Conservation (phyloP, 1,140 invertebrate species). For the Temnothorax longispinosus region DNA sequence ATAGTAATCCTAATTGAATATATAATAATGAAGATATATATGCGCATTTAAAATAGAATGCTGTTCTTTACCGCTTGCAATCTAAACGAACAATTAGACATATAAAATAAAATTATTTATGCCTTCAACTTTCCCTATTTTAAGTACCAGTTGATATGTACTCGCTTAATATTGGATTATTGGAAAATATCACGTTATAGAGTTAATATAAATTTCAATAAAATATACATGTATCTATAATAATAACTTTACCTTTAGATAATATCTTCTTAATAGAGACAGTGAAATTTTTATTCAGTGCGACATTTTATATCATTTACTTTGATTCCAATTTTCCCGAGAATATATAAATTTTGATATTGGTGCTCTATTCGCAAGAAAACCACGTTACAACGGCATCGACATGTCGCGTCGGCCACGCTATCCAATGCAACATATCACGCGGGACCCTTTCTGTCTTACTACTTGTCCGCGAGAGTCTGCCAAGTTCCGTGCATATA, state of each 20-base stretch:
- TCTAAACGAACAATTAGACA: neutral
- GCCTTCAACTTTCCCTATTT: neutral
- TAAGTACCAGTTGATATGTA: neutral
- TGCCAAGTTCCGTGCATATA: slow-evolving; percentile 22
- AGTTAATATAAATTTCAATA: neutral
- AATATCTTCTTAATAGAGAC: too few relatives aligned
- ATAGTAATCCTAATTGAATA: neutral
- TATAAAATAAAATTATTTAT: slow-evolving; percentile 1
- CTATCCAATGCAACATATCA: slow-evolving; percentile 4
- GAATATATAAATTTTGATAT: neutral
- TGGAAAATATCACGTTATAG: neutral
- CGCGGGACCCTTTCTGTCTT: slow-evolving; percentile 9
- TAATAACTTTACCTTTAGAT: neutral
- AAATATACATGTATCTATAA: neutral
- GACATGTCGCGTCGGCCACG: neutral
- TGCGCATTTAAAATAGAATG: neutral
- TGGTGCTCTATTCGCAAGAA: neutral
- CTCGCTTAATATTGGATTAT: neutral
- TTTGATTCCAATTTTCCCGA: neutral
- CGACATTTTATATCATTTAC: neutral
- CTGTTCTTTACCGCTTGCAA: neutral
- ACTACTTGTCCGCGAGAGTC: slow-evolving; percentile 14
- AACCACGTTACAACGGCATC: neutral
- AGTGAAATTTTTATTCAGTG: neutral
- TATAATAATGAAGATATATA: neutral